These are phyloP conservation scores for Linnaemya vulpina DNA, from an alignment of 2,888 invertebrate genomes.

Conservation along the genomic window DNA sequence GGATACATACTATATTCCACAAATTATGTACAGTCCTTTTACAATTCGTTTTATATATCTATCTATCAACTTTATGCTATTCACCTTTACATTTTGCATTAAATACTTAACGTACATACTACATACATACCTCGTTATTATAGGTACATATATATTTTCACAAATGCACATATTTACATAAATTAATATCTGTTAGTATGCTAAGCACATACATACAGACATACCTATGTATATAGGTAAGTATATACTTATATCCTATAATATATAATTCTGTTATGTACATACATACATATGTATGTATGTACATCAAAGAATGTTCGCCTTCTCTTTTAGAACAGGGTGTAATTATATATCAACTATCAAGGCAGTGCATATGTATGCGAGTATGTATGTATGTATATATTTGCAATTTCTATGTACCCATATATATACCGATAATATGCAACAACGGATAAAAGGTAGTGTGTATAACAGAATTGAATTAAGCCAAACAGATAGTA, in stretches of 20 bases:
- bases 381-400: no score
- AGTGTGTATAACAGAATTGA: slow-evolving; percentile 48
- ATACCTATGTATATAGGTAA: not conserved
- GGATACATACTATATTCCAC: no score
- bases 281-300: not conserved
- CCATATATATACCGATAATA: slow-evolving; percentile 1
- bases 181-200: not conserved
- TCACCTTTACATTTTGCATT: no score
- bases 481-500: not conserved
- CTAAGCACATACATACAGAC: not conserved
- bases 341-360: slow-evolving; percentile 2
- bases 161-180: no score
- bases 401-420: no score
- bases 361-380: no score
- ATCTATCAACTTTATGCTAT: no score
- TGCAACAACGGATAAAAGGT: slow-evolving; percentile 15
- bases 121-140: no score
- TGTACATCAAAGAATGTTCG: not conserved
- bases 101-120: no score
- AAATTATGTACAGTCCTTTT: no score
- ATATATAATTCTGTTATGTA: not conserved
- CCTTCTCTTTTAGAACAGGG: slow-evolving; percentile 29
- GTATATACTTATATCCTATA: not conserved
- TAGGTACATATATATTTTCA: not conserved
- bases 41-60: not conserved